Base-by-base conservation (phyloP, 2,888 invertebrate genomes). In the Aquatica leii region DNA sequence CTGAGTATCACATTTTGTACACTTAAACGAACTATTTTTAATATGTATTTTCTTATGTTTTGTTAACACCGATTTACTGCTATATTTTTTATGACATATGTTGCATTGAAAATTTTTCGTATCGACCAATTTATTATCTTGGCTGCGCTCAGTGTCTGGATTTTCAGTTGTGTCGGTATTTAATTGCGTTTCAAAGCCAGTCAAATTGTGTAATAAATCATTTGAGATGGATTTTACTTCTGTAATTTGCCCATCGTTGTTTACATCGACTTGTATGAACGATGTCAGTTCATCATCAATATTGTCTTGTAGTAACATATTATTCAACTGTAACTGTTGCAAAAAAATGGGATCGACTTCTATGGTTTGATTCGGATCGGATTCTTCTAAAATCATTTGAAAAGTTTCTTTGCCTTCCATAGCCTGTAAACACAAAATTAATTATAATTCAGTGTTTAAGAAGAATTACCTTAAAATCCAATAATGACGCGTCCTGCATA, bases 1-100 rank as follows among this genome's bases (percentile, higher is more conserved):
- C 1, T 84, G 83, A 74, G 86, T 86, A 3, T 80, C 77, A 75
- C 90, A 90, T 17, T 83, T 74, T 9, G 76, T 73, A 73, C 89
- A 90, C 21, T 83, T 81, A 76, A 83, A 87, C 1, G 86, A 86
- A 54, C 84, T 80, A 65, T 87, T 86, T 5, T 86, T 86, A 1
- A 86, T 87, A 72, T 89, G 88, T 21, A 85, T 73, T 66, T 77
- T 78, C 60, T 73, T 76, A 68, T 81, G 81, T 62, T 79, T 79
- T 40, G 73, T 75, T 37, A 81, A 68, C 12, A 77, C 76, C 37
- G 78, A 76, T 64, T 78, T 79, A 0, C 76, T 75, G 1, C 73
- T 71, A 59, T 79, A 80, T 55, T 71, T 71, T 64, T 79, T 80
- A 49, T 75, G 63, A 59, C 80, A 81, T 41, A 80, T 71, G 52